These are phyloP conservation scores for Sterrhoptilus dennistouni DNA, from an alignment of 2,113 vertebrate species.

Conservation along the genomic window DNA sequence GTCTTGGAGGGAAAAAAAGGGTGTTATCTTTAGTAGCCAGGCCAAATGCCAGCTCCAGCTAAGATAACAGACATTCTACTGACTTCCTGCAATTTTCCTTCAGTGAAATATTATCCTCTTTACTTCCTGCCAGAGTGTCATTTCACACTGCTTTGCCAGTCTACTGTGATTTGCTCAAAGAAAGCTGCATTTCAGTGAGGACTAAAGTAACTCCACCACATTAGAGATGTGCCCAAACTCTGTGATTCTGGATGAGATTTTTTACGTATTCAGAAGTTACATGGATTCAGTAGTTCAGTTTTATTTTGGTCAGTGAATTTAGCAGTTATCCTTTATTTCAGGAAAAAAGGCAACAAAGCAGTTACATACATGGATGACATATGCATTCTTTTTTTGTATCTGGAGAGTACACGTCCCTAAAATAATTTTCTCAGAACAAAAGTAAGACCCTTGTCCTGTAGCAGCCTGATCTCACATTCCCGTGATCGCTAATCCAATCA, in stretches of 20 bases:
- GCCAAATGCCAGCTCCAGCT: constrained; percentile 57
- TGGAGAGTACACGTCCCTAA: not conserved
- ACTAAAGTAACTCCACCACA: not conserved
- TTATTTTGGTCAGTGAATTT: not conserved
- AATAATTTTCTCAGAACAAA: not conserved
- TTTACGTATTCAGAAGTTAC: not conserved
- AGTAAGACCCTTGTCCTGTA: not conserved
- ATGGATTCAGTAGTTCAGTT: not conserved
- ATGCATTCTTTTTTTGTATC: not conserved
- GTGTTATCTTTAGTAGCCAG: constrained; percentile 56
- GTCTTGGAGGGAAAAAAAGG: constrained; percentile 20
- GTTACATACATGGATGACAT: not conserved
- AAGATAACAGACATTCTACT: constrained; percentile 64
- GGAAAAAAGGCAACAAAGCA: not conserved
- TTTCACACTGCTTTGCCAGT: constrained; percentile 14
- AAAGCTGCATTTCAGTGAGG: not conserved
- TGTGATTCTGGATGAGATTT: not conserved
- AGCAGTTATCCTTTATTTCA: not conserved
- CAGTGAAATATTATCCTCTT: constrained; percentile 48
- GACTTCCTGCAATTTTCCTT: constrained; percentile 63
- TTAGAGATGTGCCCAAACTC: not conserved
- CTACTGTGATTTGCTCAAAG: not conserved
- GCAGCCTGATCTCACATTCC: not conserved
- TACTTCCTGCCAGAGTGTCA: constrained; percentile 52
- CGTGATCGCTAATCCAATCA: not conserved